These are phyloP conservation scores for Rhynchomys soricoides DNA, from an alignment of 2,113 vertebrate species.

Conservation along the genomic window DNA sequence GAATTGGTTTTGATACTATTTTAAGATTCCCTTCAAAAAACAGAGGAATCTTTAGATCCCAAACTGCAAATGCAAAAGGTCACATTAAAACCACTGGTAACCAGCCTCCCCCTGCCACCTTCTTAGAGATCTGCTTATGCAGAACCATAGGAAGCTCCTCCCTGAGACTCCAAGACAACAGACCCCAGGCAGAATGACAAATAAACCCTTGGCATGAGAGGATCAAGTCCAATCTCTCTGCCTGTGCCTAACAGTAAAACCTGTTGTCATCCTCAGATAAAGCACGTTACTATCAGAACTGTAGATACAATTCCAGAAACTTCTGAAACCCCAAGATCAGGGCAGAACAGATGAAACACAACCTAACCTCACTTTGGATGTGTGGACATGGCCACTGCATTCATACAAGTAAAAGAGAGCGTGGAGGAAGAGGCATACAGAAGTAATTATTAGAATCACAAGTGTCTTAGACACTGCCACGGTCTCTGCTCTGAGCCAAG, in stretches of 20 bases:
- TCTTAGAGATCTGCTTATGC: too few relatives aligned
- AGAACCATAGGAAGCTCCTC: neutral
- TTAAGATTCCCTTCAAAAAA: neutral
- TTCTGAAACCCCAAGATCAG: constrained; percentile 6
- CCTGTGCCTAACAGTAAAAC: neutral
- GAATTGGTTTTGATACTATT: neutral
- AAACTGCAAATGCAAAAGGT: neutral
- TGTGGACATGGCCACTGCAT: neutral
- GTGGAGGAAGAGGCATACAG: neutral
- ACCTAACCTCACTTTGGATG: neutral
- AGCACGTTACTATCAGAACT: neutral
- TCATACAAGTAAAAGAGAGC: neutral
- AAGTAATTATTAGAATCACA: neutral
- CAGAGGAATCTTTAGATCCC: neutral
- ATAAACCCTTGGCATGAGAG: neutral
- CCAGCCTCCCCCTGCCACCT: neutral
- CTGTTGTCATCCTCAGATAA: neutral
- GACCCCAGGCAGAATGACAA: neutral
- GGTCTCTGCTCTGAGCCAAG: neutral
- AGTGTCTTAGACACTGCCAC: neutral
- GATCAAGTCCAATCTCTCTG: neutral
- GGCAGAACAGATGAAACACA: neutral
- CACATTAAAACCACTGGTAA: neutral
- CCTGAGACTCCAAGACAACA: neutral
- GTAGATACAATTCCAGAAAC: constrained; percentile 34